These are phyloP conservation scores for Temnothorax nylanderi DNA, from an alignment of 1,140 invertebrate genomes.

Conservation along the genomic window DNA sequence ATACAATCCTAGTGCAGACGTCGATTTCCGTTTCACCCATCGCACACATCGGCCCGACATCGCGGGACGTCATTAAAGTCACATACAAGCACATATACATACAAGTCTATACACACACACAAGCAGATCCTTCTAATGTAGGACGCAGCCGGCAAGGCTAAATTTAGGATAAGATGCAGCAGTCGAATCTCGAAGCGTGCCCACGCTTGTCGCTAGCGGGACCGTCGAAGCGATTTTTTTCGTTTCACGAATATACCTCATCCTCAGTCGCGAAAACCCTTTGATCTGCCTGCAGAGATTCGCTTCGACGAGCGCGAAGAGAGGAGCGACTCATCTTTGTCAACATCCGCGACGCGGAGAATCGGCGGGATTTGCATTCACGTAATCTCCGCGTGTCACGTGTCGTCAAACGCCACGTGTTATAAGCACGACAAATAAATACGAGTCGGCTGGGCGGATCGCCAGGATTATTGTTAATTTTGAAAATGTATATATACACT, in stretches of 20 bases:
- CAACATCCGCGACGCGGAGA: background rate
- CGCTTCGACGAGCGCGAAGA: background rate
- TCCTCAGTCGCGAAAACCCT: background rate
- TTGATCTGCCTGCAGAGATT: conserved; percentile 13
- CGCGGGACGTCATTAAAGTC: conserved; percentile 59
- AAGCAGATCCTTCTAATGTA: conserved; percentile 68
- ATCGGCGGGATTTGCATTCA: conserved; percentile 3
- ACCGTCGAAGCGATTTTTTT: conserved; percentile 43
- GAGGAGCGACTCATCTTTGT: background rate
- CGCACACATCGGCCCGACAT: background rate
- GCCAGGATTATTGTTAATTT: conserved; percentile 70
- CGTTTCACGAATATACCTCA: background rate
- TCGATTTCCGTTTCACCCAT: conserved; percentile 38
- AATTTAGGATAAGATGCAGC: conserved; percentile 73
- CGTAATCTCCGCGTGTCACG: conserved; percentile 62
- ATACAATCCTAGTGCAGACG: conserved; percentile 24
- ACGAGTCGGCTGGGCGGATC: conserved; percentile 64
- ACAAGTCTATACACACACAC: background rate
- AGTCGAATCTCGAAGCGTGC: conserved; percentile 72
- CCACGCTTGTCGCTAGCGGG: conserved; percentile 66
- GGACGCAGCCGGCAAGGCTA: conserved; percentile 69
- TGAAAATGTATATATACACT: conserved; percentile 26
- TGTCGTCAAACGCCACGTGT: conserved; percentile 72
- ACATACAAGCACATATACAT: background rate
- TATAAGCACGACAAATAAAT: conserved; percentile 75